These are phyloP conservation scores for Blastobasis adustella DNA, from an alignment of 2,888 invertebrate species.

Conservation along the genomic window DNA sequence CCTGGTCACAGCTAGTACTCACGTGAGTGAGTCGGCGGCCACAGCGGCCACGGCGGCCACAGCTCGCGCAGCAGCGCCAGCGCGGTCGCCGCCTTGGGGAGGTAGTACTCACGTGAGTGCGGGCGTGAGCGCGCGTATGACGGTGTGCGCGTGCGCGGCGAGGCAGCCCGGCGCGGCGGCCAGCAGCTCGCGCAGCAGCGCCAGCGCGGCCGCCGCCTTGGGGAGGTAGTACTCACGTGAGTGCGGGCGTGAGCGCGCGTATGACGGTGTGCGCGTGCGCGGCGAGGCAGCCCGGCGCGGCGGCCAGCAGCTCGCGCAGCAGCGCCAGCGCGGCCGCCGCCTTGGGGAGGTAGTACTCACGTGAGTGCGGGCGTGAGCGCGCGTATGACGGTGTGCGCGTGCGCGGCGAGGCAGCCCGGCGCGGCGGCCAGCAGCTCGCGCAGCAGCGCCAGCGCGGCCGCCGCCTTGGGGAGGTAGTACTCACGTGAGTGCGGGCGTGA, in stretches of 20 bases:
- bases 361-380: conserved; percentile 70
- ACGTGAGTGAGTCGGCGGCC: conserved; percentile 85
- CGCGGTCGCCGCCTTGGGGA: background rate
- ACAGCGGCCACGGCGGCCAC: conserved; percentile 91
- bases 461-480: conserved; percentile 58
- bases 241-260: conserved; percentile 91
- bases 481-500: conserved; percentile 68
- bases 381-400: conserved; percentile 86
- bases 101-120: conserved; percentile 80
- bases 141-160: too few species aligned
- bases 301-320: conserved; percentile 89
- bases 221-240: conserved; percentile 72
- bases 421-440: conserved; percentile 93
- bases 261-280: too few species aligned
- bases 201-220: background rate
- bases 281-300: conserved; percentile 92
- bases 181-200: conserved; percentile 91
- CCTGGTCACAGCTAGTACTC: too few species aligned
- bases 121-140: conserved; percentile 92
- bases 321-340: conserved; percentile 53
- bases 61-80: conserved; percentile 88
- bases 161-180: conserved; percentile 92
- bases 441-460: conserved; percentile 71
- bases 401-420: conserved; percentile 90
- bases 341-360: conserved; percentile 58